Evolutionary conservation across 2,797 vertebrate species (phyloP), one percentile per base, ranked within the genome.

Genomic region (Carapus acus): DNA sequence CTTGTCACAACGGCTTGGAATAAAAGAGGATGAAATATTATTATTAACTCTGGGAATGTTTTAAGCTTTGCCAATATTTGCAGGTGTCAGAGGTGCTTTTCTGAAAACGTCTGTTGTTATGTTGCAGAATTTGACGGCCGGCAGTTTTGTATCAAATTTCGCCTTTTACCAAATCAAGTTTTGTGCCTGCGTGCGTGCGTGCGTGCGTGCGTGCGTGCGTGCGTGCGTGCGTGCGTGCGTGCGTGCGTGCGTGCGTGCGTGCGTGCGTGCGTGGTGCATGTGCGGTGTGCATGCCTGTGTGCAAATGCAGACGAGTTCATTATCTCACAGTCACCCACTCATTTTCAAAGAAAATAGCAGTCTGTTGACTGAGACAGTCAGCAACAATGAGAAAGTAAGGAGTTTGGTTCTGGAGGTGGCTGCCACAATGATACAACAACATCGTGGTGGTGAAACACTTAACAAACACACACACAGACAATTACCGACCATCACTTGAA

Each of bases 341-440:
- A 62, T 80, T 80, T 86, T 83, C 84, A 85, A 85, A n/a, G n/a
- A n/a, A 88, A 88, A 90, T 88, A 88, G 84, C 83, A 79, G 71
- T 74, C 74, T 81, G 76, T 82, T 82, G 81, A 69, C 83, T 82
- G 79, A 80, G 74, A 66, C 82, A 88, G 86, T 83, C 85, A 85
- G 76, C 71, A 63, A 58, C 74, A 71, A 85, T 76, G 80, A 86
- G 75, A 79, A 85, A 79, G 83, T 78, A 85, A 84, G 80, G 77
- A 82, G 76, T 73, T 86, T 67, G 72, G 82, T 77, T 79, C 72
- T 82, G 77, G 73, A 77, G 75, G 67, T 66, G 81, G 80, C 69
- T 76, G 75, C 68, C 73, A 76, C 73, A 58, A 54, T 77, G 77
- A 83, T 84, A 84, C 76, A 81, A 78, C 79, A 76, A 61, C 69